A percentile compares a stretch with the other conserved stretches of the same genome.
Evolutionary conservation across 2,797 vertebrate species (phyloP).

Genomic region (Crax fasciolata): DNA sequence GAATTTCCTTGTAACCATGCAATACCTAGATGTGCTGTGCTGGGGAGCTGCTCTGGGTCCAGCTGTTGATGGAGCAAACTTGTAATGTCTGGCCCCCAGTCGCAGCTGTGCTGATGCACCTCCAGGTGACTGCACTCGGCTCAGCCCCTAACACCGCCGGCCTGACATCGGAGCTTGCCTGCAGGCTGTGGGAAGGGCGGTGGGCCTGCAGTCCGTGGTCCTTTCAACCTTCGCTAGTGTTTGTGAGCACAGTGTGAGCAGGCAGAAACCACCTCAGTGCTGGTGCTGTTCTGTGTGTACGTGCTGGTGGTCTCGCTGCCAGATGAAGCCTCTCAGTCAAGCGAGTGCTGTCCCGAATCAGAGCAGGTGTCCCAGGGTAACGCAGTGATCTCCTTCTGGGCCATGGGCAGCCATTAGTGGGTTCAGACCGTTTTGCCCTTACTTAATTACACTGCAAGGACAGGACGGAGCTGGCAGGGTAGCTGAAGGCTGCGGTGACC

Average conservation of each 20-base stretch:
- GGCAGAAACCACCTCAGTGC: neutral
- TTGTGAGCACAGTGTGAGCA: neutral
- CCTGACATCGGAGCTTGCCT: neutral
- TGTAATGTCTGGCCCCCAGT: neutral
- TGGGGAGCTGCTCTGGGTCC: neutral
- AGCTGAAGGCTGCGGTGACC: constrained; percentile 56
- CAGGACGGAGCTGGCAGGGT: constrained; percentile 6
- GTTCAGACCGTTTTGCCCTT: constrained; percentile 37
- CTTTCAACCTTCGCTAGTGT: constrained; percentile 8
- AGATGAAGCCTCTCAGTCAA: constrained; percentile 26
- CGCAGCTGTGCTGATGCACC: neutral
- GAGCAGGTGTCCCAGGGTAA: constrained; percentile 6
- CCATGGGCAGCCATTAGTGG: constrained; percentile 10
- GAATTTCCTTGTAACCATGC: neutral
- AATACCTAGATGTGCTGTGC: neutral
- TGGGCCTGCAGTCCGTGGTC: neutral
- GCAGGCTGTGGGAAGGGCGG: neutral
- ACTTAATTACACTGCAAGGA: constrained; percentile 66
- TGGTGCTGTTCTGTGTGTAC: neutral
- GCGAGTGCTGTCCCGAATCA: constrained; percentile 29
- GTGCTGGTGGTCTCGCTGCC: neutral
- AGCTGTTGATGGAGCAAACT: neutral
- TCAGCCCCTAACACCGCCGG: neutral
- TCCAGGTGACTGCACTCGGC: neutral
- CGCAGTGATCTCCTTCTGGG: constrained; percentile 42